phyloP scores from a whole-genome alignment of 2,888 invertebrate species.

The Dynastes maya region DNA sequence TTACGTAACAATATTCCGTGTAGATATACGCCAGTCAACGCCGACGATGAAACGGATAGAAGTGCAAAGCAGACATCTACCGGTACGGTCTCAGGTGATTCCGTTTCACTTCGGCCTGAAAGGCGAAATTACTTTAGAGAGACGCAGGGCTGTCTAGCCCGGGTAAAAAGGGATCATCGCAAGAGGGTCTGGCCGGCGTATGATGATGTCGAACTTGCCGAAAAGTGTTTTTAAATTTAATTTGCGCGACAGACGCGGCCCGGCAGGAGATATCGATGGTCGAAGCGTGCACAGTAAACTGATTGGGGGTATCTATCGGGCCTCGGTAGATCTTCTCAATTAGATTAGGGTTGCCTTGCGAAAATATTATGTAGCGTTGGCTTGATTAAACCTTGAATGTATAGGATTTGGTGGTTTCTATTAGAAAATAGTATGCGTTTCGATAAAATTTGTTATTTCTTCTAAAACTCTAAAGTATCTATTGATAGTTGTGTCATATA shows the following conservation, averaged over 20 bases:
- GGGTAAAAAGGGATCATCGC: neutral
- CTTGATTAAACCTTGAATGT: too few relatives aligned
- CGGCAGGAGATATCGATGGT: neutral
- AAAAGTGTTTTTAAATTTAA: slow-evolving; percentile 25
- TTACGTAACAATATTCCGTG: slow-evolving; percentile 35
- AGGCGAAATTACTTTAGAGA: slow-evolving; percentile 38
- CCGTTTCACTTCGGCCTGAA: slow-evolving; percentile 24
- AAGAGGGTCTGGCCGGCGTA: neutral
- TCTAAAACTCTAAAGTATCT: too few relatives aligned
- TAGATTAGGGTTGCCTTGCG: too few relatives aligned
- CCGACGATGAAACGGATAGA: neutral
- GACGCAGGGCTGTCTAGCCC: neutral
- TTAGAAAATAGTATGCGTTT: too few relatives aligned
- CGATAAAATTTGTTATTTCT: too few relatives aligned
- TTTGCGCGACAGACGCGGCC: slow-evolving; percentile 1
- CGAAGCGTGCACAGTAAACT: too few relatives aligned
- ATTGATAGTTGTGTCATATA: too few relatives aligned
- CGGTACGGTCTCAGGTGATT: slow-evolving; percentile 34
- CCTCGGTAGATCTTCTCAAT: too few relatives aligned
- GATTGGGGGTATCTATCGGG: too few relatives aligned
- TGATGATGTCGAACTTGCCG: slow-evolving; percentile 28
- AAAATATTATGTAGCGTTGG: too few relatives aligned
- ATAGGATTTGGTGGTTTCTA: too few relatives aligned
- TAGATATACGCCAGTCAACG: slow-evolving; percentile 18
- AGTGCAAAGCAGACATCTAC: slow-evolving; percentile 11